A percentile compares a stretch with the other conserved stretches of the same genome.
phyloP scores from a whole-genome alignment of 53 echinoderm and acorn worm genomes.

The Arbacia lixula region DNA sequence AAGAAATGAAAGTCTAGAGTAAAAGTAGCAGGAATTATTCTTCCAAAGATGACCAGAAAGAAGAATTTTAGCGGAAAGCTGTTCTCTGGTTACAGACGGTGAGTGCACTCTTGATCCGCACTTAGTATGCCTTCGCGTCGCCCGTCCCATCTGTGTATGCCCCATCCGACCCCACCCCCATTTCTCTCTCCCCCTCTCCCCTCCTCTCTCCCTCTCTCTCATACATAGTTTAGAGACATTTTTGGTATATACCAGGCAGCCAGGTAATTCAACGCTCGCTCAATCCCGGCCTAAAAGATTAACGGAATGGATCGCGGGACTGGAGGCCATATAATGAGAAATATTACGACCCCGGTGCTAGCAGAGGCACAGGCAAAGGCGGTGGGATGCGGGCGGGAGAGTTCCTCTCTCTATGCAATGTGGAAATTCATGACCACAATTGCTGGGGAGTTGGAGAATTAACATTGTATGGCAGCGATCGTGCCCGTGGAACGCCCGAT shows the following conservation, averaged over 20 bases:
- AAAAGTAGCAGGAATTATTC: slow-evolving; percentile 35
- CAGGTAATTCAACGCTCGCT: slow-evolving; percentile 50
- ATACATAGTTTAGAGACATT: slow-evolving; percentile 37
- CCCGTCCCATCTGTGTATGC: slow-evolving; percentile 27
- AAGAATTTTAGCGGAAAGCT: slow-evolving; percentile 42
- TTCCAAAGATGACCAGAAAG: no score
- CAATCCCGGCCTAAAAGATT: slow-evolving; percentile 49
- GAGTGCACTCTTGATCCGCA: slow-evolving; percentile 46
- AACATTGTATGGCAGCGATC: slow-evolving; percentile 38
- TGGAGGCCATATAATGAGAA: slow-evolving; percentile 48
- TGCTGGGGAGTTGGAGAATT: slow-evolving; percentile 18
- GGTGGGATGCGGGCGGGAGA: neutral
- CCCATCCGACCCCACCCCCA: neutral
- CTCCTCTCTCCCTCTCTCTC: slow-evolving; percentile 7
- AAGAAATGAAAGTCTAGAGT: no score
- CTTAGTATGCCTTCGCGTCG: slow-evolving; percentile 38
- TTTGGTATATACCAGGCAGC: slow-evolving; percentile 32
- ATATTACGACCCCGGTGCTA: slow-evolving; percentile 41
- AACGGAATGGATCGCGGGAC: slow-evolving; percentile 48
- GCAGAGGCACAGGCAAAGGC: no score
- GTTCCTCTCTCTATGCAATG: slow-evolving; percentile 2
- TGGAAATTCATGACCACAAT: slow-evolving; percentile 53
- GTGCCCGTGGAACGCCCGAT: slow-evolving; percentile 24
- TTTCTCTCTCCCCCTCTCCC: neutral
- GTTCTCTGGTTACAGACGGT: slow-evolving; percentile 44